Base-by-base conservation (phyloP, 2,888 invertebrate genomes). In the Diloba caeruleocephala region DNA sequence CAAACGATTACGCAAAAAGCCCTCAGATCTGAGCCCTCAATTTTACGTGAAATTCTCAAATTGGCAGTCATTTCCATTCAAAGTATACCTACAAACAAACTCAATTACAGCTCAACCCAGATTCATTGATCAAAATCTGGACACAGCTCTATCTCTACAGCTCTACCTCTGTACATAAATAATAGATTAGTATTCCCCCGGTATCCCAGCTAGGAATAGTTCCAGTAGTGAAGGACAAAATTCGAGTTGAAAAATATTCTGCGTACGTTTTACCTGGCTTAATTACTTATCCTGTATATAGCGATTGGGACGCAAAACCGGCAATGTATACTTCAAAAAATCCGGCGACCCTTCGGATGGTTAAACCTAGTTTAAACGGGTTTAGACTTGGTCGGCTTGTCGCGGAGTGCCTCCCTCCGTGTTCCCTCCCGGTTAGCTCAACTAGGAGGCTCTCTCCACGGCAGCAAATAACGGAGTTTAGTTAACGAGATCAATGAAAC, bases 71-170 rank as follows among this genome's bases (percentile, higher is more conserved):
- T 38, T 39, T 2, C 21, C 7, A 38, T 23, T 45, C 37, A 26
- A 43, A 43, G 37, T 26, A 51, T n/a, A 21, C 21, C 26, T 15
- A 15, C 29, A 37, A 67, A 62, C 50, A 61, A 61, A 55, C 62
- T 68, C 32, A 68, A 64, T 64, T 56, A 52, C 32, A 43, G 36
- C 43, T 48, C 14, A n/a, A 10, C 21, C 29, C 14, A 36, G 46
- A 50, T 31, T 37, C 17, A 55, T 51, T 58, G 53, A 62, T 49
- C 42, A 44, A 38, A 38, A 44, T 50, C 43, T 61, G 43, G 25
- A 54, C 43, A 17, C 10, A 9, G 5, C 21, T 36, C 19, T 23
- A 21, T 28, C 5, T 37, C 37, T 29, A n/a, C n/a, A 32, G 9
- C 36, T 36, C 19, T 23, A 21, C 31, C 5, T 37, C 37, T 29